Evolutionary conservation across 2,113 vertebrate species (phyloP), one percentile per base, ranked within the genome.

Genomic region (Melanerpes aurifrons): DNA sequence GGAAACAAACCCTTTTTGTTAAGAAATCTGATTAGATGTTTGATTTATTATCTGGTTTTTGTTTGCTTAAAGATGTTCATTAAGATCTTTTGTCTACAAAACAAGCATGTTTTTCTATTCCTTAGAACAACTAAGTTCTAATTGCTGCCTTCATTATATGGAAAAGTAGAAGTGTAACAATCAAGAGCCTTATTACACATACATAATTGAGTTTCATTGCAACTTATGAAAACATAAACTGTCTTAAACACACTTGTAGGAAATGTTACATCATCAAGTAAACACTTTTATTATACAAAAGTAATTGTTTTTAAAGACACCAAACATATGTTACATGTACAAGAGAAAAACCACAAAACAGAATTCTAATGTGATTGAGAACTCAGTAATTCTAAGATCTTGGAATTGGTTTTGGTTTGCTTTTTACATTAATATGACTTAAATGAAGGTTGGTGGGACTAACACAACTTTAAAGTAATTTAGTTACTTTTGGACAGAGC

Each of bases 171-270:
- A 98, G 96, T 97, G 97, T 98, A 98, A 98, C 98, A 98, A 98
- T 98, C 98, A 97, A 97, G 96, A 97, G 97, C 96, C 97, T 98
- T 98, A 98, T 98, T 98, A 98, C 97, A 98, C 97, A 97, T 97
- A 97, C 97, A 98, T 98, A 98, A 98, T 97, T 97, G 97, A 96
- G 97, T 98, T 98, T 98, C 97, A 97, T 97, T 98, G 96, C 96
- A 97, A 97, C 97, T 98, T 98, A 98, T 97, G 97, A 97, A 98
- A 98, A 98, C 97, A 98, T 97, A 97, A 98, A 97, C 96, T 97
- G 96, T 96, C 96, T 98, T 98, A 98, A 98, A 98, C 97, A 98
- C 97, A 98, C 97, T 98, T 98, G 94, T 95, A 97, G 97, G 97
- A 98, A 97, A 97, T 96, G 97, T 98, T 90, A 68, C 96, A 98